Base-by-base conservation (phyloP, 2,888 invertebrate genomes). In the Sceliomorpha sp. region DNA sequence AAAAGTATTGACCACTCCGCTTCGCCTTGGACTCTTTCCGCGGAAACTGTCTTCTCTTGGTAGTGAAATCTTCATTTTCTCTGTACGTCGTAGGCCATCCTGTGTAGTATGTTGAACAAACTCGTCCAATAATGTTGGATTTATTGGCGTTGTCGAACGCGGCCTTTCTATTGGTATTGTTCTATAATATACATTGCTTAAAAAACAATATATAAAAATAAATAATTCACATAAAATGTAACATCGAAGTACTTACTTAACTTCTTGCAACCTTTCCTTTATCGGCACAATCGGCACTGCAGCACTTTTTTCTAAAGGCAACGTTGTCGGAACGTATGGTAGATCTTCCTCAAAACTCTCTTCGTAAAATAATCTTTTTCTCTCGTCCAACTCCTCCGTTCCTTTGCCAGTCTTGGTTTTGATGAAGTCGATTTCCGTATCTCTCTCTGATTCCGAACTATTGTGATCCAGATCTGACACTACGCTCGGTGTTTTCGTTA, bases 241-340 rank as follows among this genome's bases (percentile, higher is more conserved):
- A 12, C 32, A 32, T 4, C 7, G 2, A 3, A 3, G 10, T 14
- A 64, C 63, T 67, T 69, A 85, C 85, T 83, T 86, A 7, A 87
- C 83, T 81, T 88, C 88, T 50, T 87, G 87, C 24, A 85, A 80
- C 72, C 94, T 90, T 82, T 94, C 93, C 81, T 93, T 93, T 77
- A 96, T 92, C 14, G 96, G 96, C 72, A 96, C 91, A 80, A 96
- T 93, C 10, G 95, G 94, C 73, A 96, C 89, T 15, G 94, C 95
- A 68, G 94, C 92, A 9, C 96, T 93, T 70, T 96, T 92, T 89
- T 96, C 96, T 85, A 93, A 91, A 12, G 96, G 96, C 82, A 96
- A 89, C 51, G 96, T 96, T n/a, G 96, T 96, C 56, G 96, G 96
- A 81, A 96, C 92, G 86, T 95, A 96, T 1, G 96, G 96, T 81